Conservation (phyloP, 2,113 vertebrate species). For the Bufo bufo region DNA sequence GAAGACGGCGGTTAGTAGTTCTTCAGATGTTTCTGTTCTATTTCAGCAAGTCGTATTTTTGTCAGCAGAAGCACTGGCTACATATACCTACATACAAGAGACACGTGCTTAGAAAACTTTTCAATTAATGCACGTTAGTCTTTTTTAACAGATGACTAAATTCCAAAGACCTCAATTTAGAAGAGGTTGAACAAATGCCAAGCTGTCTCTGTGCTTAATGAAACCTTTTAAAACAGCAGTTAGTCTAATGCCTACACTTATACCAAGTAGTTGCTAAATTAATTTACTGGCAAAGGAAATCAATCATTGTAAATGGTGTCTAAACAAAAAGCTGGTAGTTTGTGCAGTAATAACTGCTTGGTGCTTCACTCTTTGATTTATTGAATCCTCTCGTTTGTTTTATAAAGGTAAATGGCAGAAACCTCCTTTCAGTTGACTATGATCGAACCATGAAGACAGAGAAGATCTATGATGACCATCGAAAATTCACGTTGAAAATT, state of each 20-base stretch:
- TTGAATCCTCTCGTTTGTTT: constrained; percentile 67
- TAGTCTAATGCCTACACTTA: constrained; percentile 69
- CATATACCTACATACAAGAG: constrained; percentile 45
- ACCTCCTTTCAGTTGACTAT: constrained; percentile 97
- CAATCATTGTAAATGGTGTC: constrained; percentile 71
- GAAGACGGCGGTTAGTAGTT: constrained; percentile 56
- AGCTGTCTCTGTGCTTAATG: constrained; percentile 77
- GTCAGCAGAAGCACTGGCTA: constrained; percentile 40
- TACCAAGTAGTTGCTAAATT: constrained; percentile 72
- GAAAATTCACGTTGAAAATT: constrained; percentile 96
- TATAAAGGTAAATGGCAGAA: constrained; percentile 93
- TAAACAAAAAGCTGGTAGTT: constrained; percentile 68
- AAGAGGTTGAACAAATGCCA: constrained; percentile 75
- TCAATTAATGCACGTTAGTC: constrained; percentile 55
- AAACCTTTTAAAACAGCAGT: constrained; percentile 72
- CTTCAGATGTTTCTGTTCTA: constrained; percentile 5
- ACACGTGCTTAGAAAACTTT: constrained; percentile 60
- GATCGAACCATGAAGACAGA: constrained; percentile 95
- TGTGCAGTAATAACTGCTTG: constrained; percentile 64
- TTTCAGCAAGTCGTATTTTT: constrained; percentile 32
- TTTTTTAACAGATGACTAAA: constrained; percentile 68
- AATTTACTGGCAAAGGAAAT: constrained; percentile 73
- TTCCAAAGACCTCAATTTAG: constrained; percentile 76
- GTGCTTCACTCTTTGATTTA: constrained; percentile 61
- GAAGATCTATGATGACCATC: constrained; percentile 98